phyloP scores from a whole-genome alignment of 1,140 invertebrate genomes.

The Linepithema humile region DNA sequence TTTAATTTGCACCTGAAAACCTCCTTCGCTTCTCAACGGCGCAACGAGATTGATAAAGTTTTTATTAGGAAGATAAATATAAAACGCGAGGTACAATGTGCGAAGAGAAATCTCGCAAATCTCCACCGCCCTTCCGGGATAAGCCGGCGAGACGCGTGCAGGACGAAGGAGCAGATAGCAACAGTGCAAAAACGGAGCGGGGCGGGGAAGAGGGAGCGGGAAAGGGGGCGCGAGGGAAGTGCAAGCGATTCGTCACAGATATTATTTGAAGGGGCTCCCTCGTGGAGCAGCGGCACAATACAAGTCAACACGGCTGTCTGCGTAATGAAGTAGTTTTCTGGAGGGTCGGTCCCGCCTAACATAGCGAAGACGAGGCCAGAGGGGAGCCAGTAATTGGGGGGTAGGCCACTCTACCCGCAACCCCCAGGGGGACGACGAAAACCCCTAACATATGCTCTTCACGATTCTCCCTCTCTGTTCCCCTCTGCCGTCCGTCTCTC shows the following conservation, averaged over 20 bases:
- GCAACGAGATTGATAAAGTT: not conserved
- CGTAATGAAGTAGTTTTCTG: constrained; percentile 84
- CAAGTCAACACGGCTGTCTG: constrained; percentile 85
- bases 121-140: not conserved
- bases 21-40: not conserved
- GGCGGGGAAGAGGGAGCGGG: constrained; percentile 10
- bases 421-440: constrained; percentile 73
- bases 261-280: constrained; percentile 82
- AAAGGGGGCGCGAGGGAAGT: constrained; percentile 57
- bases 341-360: constrained; percentile 76
- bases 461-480: constrained; percentile 31
- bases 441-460: constrained; percentile 82
- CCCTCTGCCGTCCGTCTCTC: not conserved
- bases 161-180: constrained; percentile 42
- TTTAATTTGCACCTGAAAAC: too few relatives aligned
- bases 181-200: constrained; percentile 58
- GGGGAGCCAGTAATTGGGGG: constrained; percentile 83
- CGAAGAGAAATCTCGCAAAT: not conserved
- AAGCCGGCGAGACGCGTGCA: not conserved
- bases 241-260: constrained; percentile 84
- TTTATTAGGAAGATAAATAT: not conserved
- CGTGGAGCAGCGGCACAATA: constrained; percentile 80
- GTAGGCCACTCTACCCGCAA: constrained; percentile 81
- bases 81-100: not conserved
- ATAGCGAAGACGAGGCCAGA: constrained; percentile 68